Evolutionary conservation across 1,140 invertebrate genomes (phyloP).

Genomic region (Oscheius sp.): DNA sequence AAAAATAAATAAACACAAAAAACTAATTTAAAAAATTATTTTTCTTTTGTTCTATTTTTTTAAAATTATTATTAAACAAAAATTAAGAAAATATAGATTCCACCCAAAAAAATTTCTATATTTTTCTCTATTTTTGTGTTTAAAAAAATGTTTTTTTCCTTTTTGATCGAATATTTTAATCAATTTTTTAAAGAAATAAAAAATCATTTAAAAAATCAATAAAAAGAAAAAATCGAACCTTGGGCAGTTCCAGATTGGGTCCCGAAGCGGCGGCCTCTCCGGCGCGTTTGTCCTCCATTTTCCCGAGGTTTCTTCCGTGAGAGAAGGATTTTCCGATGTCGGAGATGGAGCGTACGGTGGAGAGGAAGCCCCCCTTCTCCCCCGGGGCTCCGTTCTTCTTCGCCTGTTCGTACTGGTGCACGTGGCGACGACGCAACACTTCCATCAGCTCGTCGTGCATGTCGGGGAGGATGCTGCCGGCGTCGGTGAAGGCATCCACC

Average conservation of each 20-base stretch:
- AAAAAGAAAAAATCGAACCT: slow-evolving; percentile 27
- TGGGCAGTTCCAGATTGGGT: slow-evolving; percentile 55
- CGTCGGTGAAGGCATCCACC: slow-evolving; percentile 83
- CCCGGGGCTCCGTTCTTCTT: slow-evolving; percentile 68
- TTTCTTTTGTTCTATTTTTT: no score
- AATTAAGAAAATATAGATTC: no score
- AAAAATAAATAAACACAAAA: no score
- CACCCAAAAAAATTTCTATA: no score
- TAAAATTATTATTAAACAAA: no score
- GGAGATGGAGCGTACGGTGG: slow-evolving; percentile 88
- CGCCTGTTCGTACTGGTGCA: slow-evolving; percentile 81
- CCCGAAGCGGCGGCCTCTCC: slow-evolving; percentile 18
- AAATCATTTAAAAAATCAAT: background rate
- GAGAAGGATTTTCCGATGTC: slow-evolving; percentile 94
- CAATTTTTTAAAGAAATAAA: background rate
- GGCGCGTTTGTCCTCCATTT: slow-evolving; percentile 33
- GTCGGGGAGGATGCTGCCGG: slow-evolving; percentile 73
- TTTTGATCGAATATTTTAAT: no score
- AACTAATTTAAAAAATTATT: no score
- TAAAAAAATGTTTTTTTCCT: no score
- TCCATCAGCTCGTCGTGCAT: slow-evolving; percentile 80
- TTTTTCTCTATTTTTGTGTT: no score
- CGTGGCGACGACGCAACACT: slow-evolving; percentile 81
- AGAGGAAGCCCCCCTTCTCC: slow-evolving; percentile 75
- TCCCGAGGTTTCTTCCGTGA: slow-evolving; percentile 78